Evolutionary conservation across 2,888 invertebrate genomes (phyloP).

Genomic region (Rhogogaster chlorosoma): DNA sequence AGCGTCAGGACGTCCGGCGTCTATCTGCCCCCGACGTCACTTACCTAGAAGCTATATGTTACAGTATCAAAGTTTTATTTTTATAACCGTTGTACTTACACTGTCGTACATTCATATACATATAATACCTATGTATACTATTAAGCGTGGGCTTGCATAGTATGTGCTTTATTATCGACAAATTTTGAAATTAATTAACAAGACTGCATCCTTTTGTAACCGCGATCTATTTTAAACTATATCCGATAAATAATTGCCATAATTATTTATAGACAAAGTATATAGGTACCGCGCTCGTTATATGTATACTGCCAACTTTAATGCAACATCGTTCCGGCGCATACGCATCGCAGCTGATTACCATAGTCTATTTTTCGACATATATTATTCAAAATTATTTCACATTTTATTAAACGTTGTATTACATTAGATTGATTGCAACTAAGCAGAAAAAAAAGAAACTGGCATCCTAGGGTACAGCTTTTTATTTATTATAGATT

Average conservation of each 20-base stretch:
- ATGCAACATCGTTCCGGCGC: background rate
- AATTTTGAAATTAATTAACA: background rate
- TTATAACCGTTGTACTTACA: background rate
- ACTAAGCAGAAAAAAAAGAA: no score
- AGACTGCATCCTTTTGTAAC: background rate
- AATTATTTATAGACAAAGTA: background rate
- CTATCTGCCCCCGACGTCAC: background rate
- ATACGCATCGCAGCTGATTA: background rate
- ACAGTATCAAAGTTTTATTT: constrained; percentile 27
- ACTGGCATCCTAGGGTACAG: no score
- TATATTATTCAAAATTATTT: background rate
- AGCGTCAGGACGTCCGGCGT: background rate
- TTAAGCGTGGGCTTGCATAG: background rate
- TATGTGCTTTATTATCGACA: background rate
- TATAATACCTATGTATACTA: background rate
- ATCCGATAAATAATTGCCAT: background rate
- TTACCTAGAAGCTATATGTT: background rate
- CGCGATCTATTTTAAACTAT: background rate
- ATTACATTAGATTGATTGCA: no score
- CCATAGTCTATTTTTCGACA: background rate
- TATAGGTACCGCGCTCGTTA: background rate
- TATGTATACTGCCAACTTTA: constrained; percentile 7
- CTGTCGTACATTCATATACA: no score
- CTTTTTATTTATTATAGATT: no score
- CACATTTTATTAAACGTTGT: no score